Conservation (phyloP, 2,888 invertebrate genomes). For the Ormyrus thymus region DNA sequence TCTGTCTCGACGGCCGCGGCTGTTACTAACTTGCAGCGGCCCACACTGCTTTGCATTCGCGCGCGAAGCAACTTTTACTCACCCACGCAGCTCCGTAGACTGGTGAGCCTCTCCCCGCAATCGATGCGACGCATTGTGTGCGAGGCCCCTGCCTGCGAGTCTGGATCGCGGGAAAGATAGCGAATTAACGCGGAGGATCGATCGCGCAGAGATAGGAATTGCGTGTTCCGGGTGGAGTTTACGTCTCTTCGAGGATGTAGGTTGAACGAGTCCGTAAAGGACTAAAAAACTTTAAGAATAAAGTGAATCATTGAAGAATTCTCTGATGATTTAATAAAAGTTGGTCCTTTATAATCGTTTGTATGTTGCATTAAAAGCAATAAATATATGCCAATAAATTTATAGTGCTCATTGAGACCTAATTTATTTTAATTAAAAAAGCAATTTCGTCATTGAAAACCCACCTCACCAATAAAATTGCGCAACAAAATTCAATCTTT, state of each 20-base stretch:
- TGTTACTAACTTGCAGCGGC: constrained; percentile 25
- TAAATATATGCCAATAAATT: no score
- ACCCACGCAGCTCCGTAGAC: constrained; percentile 17
- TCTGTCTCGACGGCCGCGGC: background rate
- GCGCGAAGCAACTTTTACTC: constrained; percentile 40
- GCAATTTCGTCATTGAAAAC: no score
- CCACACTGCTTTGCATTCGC: constrained; percentile 27
- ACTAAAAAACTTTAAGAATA: background rate
- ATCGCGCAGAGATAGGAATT: background rate
- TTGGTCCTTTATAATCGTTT: no score
- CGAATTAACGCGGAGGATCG: background rate
- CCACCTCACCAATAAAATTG: no score
- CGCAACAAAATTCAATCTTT: no score
- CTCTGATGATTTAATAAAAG: no score
- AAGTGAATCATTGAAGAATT: no score
- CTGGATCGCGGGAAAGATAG: background rate
- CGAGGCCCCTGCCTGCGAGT: background rate
- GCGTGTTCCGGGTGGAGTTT: background rate
- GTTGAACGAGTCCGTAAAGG: background rate
- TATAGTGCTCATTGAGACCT: no score
- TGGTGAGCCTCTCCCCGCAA: constrained; percentile 23
- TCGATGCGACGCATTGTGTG: constrained; percentile 15
- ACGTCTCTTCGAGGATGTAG: background rate
- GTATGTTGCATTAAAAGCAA: no score
- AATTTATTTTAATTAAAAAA: no score